Percentiles rank a stretch among this genome's conserved stretches.
phyloP scores from a whole-genome alignment of 2,113 vertebrate genomes.

The Eulemur rufifrons region DNA sequence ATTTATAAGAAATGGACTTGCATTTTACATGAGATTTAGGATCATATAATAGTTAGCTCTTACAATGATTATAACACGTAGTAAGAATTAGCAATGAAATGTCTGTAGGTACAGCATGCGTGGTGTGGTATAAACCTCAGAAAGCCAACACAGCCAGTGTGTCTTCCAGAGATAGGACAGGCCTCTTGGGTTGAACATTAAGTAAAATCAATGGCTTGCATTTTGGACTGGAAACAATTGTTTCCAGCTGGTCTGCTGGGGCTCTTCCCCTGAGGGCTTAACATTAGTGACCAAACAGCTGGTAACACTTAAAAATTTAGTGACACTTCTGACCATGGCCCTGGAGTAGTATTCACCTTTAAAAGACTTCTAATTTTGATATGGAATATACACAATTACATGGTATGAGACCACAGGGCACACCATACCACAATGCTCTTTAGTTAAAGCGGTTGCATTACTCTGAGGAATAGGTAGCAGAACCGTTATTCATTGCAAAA shows the following conservation, averaged over 20 bases:
- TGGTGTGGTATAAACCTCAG: background rate
- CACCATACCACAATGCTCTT: background rate
- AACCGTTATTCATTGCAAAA: background rate
- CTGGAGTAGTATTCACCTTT: background rate
- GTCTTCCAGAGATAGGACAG: background rate
- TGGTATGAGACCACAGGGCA: background rate
- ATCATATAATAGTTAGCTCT: background rate
- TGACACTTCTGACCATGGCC: background rate
- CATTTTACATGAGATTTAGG: background rate
- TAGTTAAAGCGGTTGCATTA: background rate
- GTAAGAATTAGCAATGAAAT: background rate
- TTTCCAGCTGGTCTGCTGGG: background rate
- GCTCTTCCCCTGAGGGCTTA: background rate
- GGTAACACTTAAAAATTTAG: background rate
- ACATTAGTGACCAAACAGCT: background rate
- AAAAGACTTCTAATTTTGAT: background rate
- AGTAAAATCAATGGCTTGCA: background rate
- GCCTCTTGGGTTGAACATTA: background rate
- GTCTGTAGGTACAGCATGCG: background rate
- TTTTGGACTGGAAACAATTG: background rate
- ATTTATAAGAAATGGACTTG: constrained; percentile 4
- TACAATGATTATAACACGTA: background rate
- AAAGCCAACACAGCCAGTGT: background rate
- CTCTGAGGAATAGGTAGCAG: background rate
- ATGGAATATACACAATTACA: background rate